Base-by-base conservation (phyloP, 2,888 invertebrate species). In the Diadegma fenestrale region DNA sequence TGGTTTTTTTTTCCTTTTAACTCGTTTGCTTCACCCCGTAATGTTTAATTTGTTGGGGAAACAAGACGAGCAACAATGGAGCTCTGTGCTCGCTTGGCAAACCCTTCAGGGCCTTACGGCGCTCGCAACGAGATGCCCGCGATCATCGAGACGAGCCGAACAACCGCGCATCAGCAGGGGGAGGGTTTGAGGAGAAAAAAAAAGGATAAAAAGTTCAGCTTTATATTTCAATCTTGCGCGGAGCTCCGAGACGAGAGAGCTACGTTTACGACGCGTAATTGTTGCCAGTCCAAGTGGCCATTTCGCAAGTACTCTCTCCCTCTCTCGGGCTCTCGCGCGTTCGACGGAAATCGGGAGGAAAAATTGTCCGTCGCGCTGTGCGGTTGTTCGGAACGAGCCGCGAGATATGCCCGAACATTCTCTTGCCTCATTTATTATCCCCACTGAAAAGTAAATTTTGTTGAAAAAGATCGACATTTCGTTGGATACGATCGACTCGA, bases 211-310 rank as follows among this genome's bases (percentile, higher is more conserved):
- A 79, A 54, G 54, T 86, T 84, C 82, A 86, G 66, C 88, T 92
- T 92, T 91, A 91, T 91, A 91, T 92, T 92, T 92, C 92, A 91
- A 92, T 92, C 92, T 90, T 87, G 87, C 88, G 85, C 88, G 85
- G 84, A 61, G 33, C 76, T 79, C 85, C 80, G 79, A 81, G 86
- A 45, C 82, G 77, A 79, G 78, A 83, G 82, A 69, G 88, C 83
- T 86, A 81, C 90, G 88, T 93, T 92, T 92, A 92, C 91, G 92
- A 92, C 90, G 88, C 89, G 90, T 93, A 93, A 93, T 92, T 92
- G 91, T 92, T 92, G 89, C 85, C 83, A 89, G 88, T 89, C 89
- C 89, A 91, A 90, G 87, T 81, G 75, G 66, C 88, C 88, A 87
- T 88, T 88, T 88, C 88, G 73, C 72, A 77, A 82, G 80, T 82